Conservation (phyloP, 1,140 invertebrate species). For the Diachasmimorpha longicaudata region DNA sequence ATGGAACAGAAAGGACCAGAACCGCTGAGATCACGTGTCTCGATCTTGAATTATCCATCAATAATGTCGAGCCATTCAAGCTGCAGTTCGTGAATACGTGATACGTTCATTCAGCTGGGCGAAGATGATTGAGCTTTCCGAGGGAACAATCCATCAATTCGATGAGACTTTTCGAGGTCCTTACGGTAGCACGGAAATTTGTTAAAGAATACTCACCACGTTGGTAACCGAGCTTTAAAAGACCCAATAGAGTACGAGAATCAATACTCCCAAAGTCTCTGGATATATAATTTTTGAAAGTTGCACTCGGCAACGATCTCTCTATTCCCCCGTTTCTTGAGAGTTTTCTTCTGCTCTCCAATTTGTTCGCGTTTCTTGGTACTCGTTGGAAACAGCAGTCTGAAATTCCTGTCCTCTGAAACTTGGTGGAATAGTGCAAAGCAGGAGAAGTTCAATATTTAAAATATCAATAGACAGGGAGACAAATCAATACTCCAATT, state of each 20-base stretch:
- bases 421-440: not conserved
- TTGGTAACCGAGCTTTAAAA: constrained; percentile 1
- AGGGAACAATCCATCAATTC: too few relatives aligned
- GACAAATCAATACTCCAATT: not conserved
- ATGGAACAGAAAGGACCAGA: not conserved
- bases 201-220: constrained; percentile 14
- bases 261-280: constrained; percentile 20
- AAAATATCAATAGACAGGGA: not conserved
- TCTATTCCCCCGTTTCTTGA: not conserved
- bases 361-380: not conserved
- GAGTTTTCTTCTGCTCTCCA: not conserved
- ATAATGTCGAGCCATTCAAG: not conserved
- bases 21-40: not conserved
- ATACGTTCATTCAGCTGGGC: not conserved
- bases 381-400: not conserved
- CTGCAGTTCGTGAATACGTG: not conserved
- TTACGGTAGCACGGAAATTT: not conserved
- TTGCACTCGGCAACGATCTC: not conserved
- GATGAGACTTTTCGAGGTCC: too few relatives aligned
- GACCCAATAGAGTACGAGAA: constrained; percentile 6
- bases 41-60: not conserved
- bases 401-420: not conserved
- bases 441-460: not conserved
- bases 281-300: constrained; percentile 15
- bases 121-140: not conserved